Conservation (phyloP, 2,113 vertebrate species). For the Zeus faber region DNA sequence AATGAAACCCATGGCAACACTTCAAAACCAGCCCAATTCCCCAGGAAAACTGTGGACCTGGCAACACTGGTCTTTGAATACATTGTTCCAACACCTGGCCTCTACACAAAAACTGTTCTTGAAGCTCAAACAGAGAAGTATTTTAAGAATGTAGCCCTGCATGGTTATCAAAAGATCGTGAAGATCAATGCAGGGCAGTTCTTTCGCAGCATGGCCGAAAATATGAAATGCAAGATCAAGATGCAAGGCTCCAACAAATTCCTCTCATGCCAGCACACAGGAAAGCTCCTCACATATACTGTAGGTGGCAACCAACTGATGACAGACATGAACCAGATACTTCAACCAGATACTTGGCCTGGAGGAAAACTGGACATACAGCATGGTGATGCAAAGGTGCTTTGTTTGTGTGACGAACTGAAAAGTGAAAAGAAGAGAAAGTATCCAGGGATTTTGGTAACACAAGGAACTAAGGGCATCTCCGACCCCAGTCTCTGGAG, state of each 20-base stretch:
- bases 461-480: not conserved
- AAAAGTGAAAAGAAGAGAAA: not conserved
- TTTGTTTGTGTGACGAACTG: not conserved
- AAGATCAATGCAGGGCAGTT: not conserved
- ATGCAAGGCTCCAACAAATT: not conserved
- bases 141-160: constrained; percentile 5
- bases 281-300: not conserved
- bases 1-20: too few species aligned
- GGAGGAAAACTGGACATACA: not conserved
- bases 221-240: not conserved
- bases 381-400: not conserved
- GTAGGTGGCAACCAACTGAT: not conserved
- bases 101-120: too few species aligned
- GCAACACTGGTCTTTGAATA: too few species aligned
- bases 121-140: not conserved
- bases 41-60: too few species aligned
- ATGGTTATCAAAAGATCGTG: not conserved
- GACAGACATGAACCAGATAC: constrained; percentile 1
- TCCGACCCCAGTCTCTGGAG: not conserved
- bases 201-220: not conserved
- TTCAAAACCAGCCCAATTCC: too few species aligned
- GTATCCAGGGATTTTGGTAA: not conserved
- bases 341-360: not conserved
- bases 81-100: too few species aligned
- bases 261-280: not conserved